Percentiles rank a stretch among this genome's conserved stretches.
Evolutionary conservation across 2,888 invertebrate species (phyloP).

Genomic region (Slavum lentiscoides): DNA sequence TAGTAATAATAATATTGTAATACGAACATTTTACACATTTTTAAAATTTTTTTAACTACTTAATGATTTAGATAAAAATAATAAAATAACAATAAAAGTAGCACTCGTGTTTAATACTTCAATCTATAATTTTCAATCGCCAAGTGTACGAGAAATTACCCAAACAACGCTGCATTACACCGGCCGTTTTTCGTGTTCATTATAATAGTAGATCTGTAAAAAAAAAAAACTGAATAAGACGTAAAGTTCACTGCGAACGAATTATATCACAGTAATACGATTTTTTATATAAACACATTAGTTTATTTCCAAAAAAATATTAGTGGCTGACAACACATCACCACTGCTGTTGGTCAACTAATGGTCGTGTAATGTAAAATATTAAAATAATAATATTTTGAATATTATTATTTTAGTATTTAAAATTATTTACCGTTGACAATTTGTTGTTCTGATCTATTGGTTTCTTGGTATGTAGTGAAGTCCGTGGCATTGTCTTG

Average conservation of each 20-base stretch:
- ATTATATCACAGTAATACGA: too few relatives aligned
- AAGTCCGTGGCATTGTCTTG: slow-evolving; percentile 43
- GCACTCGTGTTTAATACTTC: slow-evolving; percentile 51
- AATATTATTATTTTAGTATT: too few relatives aligned
- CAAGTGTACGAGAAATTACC: slow-evolving; percentile 27
- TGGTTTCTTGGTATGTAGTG: slow-evolving; percentile 42
- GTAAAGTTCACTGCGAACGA: too few relatives aligned
- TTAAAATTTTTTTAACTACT: slow-evolving; percentile 44
- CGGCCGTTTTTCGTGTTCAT: slow-evolving; percentile 19
- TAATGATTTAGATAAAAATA: slow-evolving; percentile 51
- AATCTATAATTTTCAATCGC: slow-evolving; percentile 16
- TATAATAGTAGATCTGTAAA: slow-evolving; percentile 45
- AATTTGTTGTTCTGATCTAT: slow-evolving; percentile 49
- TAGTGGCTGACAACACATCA: too few relatives aligned
- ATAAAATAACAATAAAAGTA: slow-evolving; percentile 53
- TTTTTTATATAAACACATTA: too few relatives aligned
- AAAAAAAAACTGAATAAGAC: too few relatives aligned
- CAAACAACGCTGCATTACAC: slow-evolving; percentile 20
- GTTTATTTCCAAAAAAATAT: too few relatives aligned
- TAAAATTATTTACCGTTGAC: slow-evolving; percentile 38
- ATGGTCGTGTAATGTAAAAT: too few relatives aligned
- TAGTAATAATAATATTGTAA: slow-evolving; percentile 42
- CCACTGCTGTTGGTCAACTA: too few relatives aligned
- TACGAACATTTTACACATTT: slow-evolving; percentile 16
- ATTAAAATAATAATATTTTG: too few relatives aligned